phyloP scores from a whole-genome alignment of 1,140 invertebrate species.

The Aphaenogaster rudis region DNA sequence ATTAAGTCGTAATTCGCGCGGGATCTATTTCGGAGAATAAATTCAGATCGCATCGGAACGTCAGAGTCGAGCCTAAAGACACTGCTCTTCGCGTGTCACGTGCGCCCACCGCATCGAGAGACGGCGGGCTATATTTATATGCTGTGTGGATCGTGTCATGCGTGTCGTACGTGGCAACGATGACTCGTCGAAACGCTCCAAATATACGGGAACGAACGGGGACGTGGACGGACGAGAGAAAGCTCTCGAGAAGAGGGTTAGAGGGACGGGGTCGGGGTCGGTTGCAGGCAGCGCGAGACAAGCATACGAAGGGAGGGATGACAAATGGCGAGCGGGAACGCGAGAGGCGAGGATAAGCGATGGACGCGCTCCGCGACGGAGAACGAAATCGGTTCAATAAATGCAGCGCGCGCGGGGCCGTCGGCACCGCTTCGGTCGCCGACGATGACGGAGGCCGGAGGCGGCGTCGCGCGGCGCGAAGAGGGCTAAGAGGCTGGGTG shows the following conservation, averaged over 20 bases:
- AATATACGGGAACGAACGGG: slow-evolving; percentile 16
- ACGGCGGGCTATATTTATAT: slow-evolving; percentile 37
- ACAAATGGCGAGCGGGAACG: slow-evolving; percentile 37
- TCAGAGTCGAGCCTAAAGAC: background rate
- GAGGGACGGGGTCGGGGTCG: background rate
- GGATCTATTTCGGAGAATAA: slow-evolving; percentile 1
- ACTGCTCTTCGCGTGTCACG: slow-evolving; percentile 17
- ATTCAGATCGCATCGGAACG: background rate
- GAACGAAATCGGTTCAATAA: slow-evolving; percentile 79
- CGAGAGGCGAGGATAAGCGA: slow-evolving; percentile 52
- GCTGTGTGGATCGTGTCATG: background rate
- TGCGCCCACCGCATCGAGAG: background rate
- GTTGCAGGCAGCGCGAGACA: background rate
- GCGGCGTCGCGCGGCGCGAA: slow-evolving; percentile 10
- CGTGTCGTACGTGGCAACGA: slow-evolving; percentile 2
- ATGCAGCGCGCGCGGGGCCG: slow-evolving; percentile 72
- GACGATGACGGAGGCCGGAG: background rate
- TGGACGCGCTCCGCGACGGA: slow-evolving; percentile 48
- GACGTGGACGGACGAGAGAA: slow-evolving; percentile 3
- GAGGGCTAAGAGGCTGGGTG: background rate
- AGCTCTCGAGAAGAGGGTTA: slow-evolving; percentile 12
- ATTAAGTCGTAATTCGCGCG: background rate
- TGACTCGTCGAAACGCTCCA: slow-evolving; percentile 20
- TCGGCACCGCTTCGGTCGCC: slow-evolving; percentile 29
- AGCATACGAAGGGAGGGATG: background rate